These are phyloP conservation scores for Coremacera marginata DNA, from an alignment of 2,888 invertebrate species.

Conservation along the genomic window DNA sequence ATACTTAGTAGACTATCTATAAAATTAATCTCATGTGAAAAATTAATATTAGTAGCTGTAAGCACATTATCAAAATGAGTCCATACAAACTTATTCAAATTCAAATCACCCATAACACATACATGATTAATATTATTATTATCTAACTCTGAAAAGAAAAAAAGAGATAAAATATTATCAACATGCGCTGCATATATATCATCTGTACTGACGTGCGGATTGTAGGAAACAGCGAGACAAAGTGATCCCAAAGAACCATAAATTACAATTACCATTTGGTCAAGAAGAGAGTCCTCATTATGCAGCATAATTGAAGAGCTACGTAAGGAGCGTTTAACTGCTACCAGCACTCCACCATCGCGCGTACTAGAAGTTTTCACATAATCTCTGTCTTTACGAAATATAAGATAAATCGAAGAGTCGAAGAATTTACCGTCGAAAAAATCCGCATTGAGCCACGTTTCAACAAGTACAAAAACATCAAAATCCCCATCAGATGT, in stretches of 20 bases:
- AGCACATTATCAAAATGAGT: neutral
- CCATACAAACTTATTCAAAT: conserved; percentile 7
- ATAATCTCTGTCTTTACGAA: neutral
- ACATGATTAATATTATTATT: neutral
- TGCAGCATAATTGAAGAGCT: neutral
- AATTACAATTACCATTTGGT: neutral
- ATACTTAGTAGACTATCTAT: neutral
- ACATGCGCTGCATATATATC: neutral
- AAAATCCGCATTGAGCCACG: too few relatives aligned
- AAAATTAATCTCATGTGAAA: neutral
- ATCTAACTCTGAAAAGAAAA: too few relatives aligned
- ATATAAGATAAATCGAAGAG: neutral
- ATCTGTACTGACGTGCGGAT: neutral
- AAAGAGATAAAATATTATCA: neutral
- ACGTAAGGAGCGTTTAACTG: neutral
- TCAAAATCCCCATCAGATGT: neutral
- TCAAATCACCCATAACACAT: neutral
- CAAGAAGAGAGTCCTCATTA: neutral
- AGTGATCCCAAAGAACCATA: neutral
- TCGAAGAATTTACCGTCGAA: neutral
- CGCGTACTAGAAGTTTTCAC: neutral
- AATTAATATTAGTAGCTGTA: neutral
- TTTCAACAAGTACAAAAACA: too few relatives aligned
- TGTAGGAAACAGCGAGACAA: neutral
- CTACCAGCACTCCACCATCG: neutral